Evolutionary conservation across 1,140 invertebrate genomes (phyloP), one percentile per base, ranked within the genome.

Genomic region (Drosophila tani): DNA sequence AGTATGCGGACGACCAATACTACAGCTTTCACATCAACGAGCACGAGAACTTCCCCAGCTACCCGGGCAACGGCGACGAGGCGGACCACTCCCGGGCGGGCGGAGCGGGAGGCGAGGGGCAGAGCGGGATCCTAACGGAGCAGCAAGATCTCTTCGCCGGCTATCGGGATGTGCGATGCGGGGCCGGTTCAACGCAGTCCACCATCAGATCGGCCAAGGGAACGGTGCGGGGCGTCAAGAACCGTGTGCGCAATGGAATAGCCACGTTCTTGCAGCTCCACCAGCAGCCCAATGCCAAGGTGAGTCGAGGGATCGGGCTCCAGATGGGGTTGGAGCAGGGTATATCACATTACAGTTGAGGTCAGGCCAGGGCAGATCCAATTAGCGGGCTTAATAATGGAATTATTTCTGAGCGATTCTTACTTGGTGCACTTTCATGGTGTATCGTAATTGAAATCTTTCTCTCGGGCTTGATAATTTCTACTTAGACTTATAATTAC

Each of bases 241-340:
- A 99, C 94, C 95, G 98, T 82, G 98, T 99, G 27, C 94, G 97
- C 80, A 97, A 98, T 62, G 98, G 98, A 73, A 99, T 99, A 83
- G 97, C 97, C 17, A 99, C 98, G n/a, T 99, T 99, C 93, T 94
- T 98, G n/a, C 96, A 97, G 88, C 96, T 97, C 80, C 96, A 96
- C 70, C 84, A 88, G 74, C 94, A 94, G 77, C 94, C 95, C 51
- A 95, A 95, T 58, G 95, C 94, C 57, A 96, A 96, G 95, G 96
- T 97, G 84, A 93, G 93, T 68, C 91, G 56, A 14, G 49, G 50
- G 45, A 12, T 19, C 7, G 32, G 17, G 17, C 5, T 0, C 2
- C 0, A 15, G 32, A 21, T 19, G 50, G 17, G 32, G 32, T 5
- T 15, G 7, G 7, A 21, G 11, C 14, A 55, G 51, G 4, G 15